Evolutionary conservation across 1,140 invertebrate genomes (phyloP).

Genomic region (Ylistrum balloti): DNA sequence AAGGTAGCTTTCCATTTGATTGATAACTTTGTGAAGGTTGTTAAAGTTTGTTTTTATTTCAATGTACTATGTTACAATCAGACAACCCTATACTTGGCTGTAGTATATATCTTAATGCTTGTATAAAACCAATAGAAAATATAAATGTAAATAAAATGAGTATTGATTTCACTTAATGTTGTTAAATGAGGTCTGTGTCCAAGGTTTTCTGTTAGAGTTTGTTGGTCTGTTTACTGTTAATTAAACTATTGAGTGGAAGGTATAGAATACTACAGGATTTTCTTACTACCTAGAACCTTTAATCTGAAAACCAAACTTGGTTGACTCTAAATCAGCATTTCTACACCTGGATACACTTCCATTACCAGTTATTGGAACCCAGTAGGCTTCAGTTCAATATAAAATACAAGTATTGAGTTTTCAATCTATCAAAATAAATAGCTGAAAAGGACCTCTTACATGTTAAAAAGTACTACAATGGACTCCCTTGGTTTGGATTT

Average conservation of each 20-base stretch:
- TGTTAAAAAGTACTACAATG: not conserved
- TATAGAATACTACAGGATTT: not conserved
- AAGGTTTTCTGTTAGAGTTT: not conserved
- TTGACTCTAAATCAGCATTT: not conserved
- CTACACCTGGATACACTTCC: not conserved
- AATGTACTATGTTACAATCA: not conserved
- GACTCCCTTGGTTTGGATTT: not conserved
- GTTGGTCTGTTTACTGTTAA: not conserved
- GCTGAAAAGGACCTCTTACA: not conserved
- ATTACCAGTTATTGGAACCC: not conserved
- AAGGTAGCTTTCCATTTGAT: no score
- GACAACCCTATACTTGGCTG: not conserved
- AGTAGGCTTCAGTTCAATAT: not conserved
- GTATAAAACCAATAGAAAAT: no score
- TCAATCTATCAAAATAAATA: not conserved
- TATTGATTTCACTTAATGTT: not conserved
- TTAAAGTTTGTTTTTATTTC: not conserved
- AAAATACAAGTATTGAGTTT: not conserved
- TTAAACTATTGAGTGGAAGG: not conserved
- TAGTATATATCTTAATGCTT: no score
- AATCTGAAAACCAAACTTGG: conserved; percentile 27
- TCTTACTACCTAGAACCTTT: not conserved
- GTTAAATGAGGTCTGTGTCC: not conserved
- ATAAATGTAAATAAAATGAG: not conserved
- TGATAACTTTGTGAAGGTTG: no score